These are phyloP conservation scores for Chloropsis cyanopogon DNA, from an alignment of 2,113 vertebrate genomes.

Conservation along the genomic window DNA sequence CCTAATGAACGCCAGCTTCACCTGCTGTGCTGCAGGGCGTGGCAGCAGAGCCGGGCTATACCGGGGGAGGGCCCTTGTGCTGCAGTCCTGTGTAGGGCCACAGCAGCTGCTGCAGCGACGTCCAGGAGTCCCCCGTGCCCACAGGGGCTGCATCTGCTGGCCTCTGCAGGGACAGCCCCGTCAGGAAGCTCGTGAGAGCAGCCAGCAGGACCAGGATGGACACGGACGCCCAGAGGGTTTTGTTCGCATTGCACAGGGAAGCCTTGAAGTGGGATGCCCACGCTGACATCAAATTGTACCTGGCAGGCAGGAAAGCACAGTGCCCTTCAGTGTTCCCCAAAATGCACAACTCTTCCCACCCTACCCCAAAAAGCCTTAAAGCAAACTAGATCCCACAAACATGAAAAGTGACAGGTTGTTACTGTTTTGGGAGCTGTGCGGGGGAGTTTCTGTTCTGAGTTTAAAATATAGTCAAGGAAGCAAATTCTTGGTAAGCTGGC, in stretches of 20 bases:
- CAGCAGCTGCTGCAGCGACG: slow-evolving; percentile 86
- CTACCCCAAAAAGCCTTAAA: background rate
- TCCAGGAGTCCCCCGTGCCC: slow-evolving; percentile 86
- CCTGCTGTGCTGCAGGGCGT: too few species aligned
- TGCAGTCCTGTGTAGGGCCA: slow-evolving; percentile 87
- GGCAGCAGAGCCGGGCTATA: slow-evolving; percentile 55
- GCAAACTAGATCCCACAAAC: background rate
- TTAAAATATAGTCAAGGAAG: background rate
- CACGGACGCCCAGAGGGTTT: slow-evolving; percentile 78
- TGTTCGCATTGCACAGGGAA: slow-evolving; percentile 66
- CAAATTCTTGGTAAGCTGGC: too few species aligned
- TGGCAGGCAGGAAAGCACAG: background rate
- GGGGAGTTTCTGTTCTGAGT: background rate
- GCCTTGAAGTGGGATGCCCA: slow-evolving; percentile 49
- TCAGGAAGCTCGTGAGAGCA: slow-evolving; percentile 82
- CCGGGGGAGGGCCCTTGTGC: slow-evolving; percentile 85
- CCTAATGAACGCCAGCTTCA: too few species aligned
- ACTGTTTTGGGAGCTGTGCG: background rate
- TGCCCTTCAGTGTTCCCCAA: background rate
- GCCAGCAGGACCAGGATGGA: slow-evolving; percentile 80
- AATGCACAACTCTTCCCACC: background rate
- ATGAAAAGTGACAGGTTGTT: background rate
- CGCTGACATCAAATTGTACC: slow-evolving; percentile 1
- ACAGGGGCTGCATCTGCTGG: slow-evolving; percentile 84
- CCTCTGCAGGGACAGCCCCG: slow-evolving; percentile 83